Evolutionary conservation across 2,113 vertebrate species (phyloP).

Genomic region (Syngnathoides biaculeatus): DNA sequence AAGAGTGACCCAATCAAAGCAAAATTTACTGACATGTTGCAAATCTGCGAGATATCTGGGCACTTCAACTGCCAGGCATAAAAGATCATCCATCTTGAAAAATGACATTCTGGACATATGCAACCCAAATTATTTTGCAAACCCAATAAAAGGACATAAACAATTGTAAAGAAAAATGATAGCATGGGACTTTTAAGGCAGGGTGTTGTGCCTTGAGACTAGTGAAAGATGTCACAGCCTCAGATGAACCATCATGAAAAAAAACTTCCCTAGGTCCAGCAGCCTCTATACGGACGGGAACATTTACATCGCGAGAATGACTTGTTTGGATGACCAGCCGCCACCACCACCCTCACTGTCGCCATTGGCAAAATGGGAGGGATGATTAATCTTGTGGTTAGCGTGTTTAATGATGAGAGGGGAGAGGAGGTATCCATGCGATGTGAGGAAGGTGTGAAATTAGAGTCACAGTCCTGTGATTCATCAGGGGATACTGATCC

Average conservation of each 20-base stretch:
- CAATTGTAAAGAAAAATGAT: too few species aligned
- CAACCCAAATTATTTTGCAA: too few species aligned
- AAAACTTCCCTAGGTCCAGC: conserved; percentile 37
- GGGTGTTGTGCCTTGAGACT: conserved; percentile 54
- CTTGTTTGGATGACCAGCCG: conserved; percentile 61
- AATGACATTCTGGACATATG: too few species aligned
- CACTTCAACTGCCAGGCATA: too few species aligned
- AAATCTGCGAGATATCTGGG: too few species aligned
- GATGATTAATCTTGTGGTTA: conserved; percentile 70
- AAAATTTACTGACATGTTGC: too few species aligned
- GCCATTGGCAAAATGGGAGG: conserved; percentile 41
- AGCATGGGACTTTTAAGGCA: conserved; percentile 21
- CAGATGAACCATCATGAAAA: conserved; percentile 57
- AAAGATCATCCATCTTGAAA: too few species aligned
- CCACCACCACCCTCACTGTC: conserved; percentile 27
- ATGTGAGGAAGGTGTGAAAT: conserved; percentile 42
- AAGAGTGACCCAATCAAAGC: too few species aligned
- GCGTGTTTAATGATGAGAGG: conserved; percentile 58
- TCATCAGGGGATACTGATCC: conserved; percentile 50
- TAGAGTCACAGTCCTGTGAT: conserved; percentile 35
- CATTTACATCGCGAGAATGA: conserved; percentile 53
- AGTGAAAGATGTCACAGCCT: conserved; percentile 63
- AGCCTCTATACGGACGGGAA: conserved; percentile 56
- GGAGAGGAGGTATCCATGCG: conserved; percentile 17
- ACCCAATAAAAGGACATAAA: too few species aligned